These are phyloP conservation scores for Leptinotarsa haldemani DNA, from an alignment of 2,888 invertebrate genomes.

Conservation along the genomic window DNA sequence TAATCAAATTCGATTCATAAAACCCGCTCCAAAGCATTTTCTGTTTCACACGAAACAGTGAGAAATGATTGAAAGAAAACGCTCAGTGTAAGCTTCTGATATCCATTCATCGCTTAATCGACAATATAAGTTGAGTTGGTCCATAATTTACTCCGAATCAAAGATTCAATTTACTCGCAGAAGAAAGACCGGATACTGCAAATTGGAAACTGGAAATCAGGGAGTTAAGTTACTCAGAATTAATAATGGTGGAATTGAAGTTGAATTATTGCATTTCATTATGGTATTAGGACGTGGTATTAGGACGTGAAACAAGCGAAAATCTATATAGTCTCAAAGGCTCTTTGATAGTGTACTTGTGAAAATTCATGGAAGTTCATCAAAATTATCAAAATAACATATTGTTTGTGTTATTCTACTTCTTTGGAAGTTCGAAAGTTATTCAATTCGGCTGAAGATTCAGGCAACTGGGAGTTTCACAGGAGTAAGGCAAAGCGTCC, in stretches of 20 bases:
- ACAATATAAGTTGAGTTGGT: slow-evolving; percentile 9
- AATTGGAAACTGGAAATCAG: slow-evolving; percentile 10
- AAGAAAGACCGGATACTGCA: background rate
- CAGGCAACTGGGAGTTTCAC: too few relatives aligned
- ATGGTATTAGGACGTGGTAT: background rate
- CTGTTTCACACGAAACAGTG: slow-evolving; percentile 15
- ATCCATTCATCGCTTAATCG: slow-evolving; percentile 17
- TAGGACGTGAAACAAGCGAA: background rate
- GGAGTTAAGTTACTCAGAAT: background rate
- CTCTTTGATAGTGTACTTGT: too few relatives aligned
- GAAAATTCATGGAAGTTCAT: too few relatives aligned
- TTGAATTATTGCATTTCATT: background rate
- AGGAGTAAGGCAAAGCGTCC: too few relatives aligned
- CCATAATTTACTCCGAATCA: slow-evolving; percentile 3
- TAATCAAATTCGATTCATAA: slow-evolving; percentile 27
- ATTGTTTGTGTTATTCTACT: too few relatives aligned
- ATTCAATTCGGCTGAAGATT: too few relatives aligned
- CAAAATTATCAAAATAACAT: too few relatives aligned
- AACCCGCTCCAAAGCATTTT: slow-evolving; percentile 24
- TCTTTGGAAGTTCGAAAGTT: too few relatives aligned
- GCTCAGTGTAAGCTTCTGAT: slow-evolving; percentile 11
- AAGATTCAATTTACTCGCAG: slow-evolving; percentile 6
- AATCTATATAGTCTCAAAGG: too few relatives aligned
- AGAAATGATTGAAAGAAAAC: slow-evolving; percentile 19
- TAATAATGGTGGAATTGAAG: background rate